Conservation (phyloP, 2,888 invertebrate genomes). For the Drosophila nigricruria region DNA sequence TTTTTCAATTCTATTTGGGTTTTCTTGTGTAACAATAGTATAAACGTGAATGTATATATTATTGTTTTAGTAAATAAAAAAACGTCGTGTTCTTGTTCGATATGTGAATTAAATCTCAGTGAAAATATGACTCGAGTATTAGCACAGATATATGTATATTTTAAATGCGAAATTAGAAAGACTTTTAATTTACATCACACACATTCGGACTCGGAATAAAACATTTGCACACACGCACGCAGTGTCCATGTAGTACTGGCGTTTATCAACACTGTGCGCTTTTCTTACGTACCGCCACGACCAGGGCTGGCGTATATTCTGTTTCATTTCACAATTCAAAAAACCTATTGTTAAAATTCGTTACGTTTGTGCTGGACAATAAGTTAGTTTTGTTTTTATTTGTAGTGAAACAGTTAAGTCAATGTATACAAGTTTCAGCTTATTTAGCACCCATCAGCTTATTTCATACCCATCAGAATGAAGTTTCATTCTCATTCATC, state of each 20-base stretch:
- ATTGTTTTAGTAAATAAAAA: slow-evolving; percentile 21
- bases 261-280: slow-evolving; percentile 11
- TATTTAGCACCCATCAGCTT: neutral
- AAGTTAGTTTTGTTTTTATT: slow-evolving; percentile 11
- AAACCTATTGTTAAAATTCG: neutral
- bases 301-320: slow-evolving; percentile 4
- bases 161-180: slow-evolving; percentile 52
- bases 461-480: neutral
- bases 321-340: slow-evolving; percentile 18
- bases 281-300: neutral
- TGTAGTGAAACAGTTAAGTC: slow-evolving; percentile 13
- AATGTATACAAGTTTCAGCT: neutral
- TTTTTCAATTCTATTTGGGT: slow-evolving; percentile 35
- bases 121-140: slow-evolving; percentile 44
- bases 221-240: slow-evolving; percentile 9
- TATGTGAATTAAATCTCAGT: slow-evolving; percentile 60
- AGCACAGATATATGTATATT: slow-evolving; percentile 42
- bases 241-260: neutral
- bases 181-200: slow-evolving; percentile 51
- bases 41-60: slow-evolving; percentile 48
- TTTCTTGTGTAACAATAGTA: slow-evolving; percentile 69
- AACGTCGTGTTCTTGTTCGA: slow-evolving; percentile 29
- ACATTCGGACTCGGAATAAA: slow-evolving; percentile 34
- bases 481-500: neutral
- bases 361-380: slow-evolving; percentile 17